Evolutionary conservation across 2,113 vertebrate genomes (phyloP).

Genomic region (Cheilinus undulatus): DNA sequence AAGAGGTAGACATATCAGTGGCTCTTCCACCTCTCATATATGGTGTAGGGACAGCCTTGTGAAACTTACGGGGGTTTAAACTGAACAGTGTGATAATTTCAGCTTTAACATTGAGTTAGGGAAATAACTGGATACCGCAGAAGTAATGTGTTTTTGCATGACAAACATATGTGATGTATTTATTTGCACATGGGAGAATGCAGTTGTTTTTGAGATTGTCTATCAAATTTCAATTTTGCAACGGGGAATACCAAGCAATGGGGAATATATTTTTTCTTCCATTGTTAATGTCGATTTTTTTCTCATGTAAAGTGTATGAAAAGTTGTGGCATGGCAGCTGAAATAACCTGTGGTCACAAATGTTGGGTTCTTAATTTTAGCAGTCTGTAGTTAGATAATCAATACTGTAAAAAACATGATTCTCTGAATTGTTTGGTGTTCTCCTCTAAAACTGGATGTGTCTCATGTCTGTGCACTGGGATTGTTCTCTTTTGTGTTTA

Average conservation of each 20-base stretch:
- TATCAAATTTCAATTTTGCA: slow-evolving; percentile 12
- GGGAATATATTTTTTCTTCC: not conserved
- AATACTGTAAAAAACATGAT: not conserved
- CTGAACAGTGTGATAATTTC: not conserved
- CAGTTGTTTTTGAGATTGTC: slow-evolving; percentile 8
- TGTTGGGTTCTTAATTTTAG: not conserved
- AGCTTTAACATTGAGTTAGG: not conserved
- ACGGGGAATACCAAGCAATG: not conserved
- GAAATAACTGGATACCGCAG: no score
- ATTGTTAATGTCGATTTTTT: not conserved
- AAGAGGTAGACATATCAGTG: no score
- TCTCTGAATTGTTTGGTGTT: not conserved
- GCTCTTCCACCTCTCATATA: no score
- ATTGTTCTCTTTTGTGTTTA: not conserved
- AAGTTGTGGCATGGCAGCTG: not conserved
- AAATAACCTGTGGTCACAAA: not conserved
- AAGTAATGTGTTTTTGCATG: not conserved
- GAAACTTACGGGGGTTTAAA: not conserved
- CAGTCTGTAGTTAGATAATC: not conserved
- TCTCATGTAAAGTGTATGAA: not conserved
- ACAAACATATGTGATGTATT: not conserved
- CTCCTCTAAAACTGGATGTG: not conserved
- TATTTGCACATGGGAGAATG: slow-evolving; percentile 28
- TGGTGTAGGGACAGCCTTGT: not conserved
- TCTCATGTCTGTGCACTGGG: not conserved